Evolutionary conservation across 64 coral and sea anemone species (phyloP), one percentile per base, ranked within the genome.

Genomic region (Montipora cactus): DNA sequence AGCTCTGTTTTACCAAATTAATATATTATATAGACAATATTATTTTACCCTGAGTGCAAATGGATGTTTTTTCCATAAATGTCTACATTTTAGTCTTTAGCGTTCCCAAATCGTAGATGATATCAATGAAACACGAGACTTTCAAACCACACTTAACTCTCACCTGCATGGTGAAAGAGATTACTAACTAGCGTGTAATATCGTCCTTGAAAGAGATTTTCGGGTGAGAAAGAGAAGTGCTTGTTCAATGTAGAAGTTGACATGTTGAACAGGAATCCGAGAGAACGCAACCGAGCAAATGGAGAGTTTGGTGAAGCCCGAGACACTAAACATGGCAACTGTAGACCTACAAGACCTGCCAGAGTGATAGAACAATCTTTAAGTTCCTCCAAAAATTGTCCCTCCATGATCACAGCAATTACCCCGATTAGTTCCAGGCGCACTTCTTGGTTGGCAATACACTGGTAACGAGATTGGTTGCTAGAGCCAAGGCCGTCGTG

Each of bases 141-240:
- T 64, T 8, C 8, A 64, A 64, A 64, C 3, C 2, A 59, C 11
- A 10, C 48, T 74, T 4, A 20, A 45, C 18, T 3, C 81, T 77
- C 69, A 93, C 91, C 91, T n/a, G 22, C 49, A 77, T 93, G 91
- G 9, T 93, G 75, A 68, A 93, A 93, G 44, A 93, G 61, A 47
- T 83, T 84, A 20, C 69, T 93, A 7, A 93, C 67, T 62, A 81
- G 58, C 58, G 91, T 93, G 79, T 93, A 21, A 67, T 86, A 93
- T 55, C 91, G 71, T 70, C 91, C 81, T 52, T 93, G 80, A 28
- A 15, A 6, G 73, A 93, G 49, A 12, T 93, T 93, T 78, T 87
- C 82, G 28, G 81, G 68, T 1, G 91, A 93, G 73, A 93, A 93
- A 22, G 91, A 62, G 55, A 93, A 93, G 47, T 93, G 91, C 7